phyloP scores from a whole-genome alignment of 2,113 vertebrate genomes.

The Gobiocypris rarus region DNA sequence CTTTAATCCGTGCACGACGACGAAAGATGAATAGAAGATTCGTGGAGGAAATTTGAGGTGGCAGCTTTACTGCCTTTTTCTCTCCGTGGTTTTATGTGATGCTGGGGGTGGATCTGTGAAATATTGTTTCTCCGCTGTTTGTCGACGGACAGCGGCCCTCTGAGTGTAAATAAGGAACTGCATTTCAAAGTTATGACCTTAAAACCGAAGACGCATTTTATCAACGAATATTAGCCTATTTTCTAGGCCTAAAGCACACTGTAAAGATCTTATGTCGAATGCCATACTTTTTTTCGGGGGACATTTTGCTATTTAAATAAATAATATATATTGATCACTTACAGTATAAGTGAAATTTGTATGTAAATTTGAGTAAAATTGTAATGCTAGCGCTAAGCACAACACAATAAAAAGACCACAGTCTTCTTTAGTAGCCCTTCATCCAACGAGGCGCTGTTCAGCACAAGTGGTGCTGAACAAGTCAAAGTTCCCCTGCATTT shows the following conservation, averaged over 20 bases:
- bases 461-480: background rate
- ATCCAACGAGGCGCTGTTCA: background rate
- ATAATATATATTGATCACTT: no score
- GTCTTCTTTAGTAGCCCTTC: background rate
- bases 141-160: constrained; percentile 54
- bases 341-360: background rate
- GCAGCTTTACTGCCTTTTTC: background rate
- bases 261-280: background rate
- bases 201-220: background rate
- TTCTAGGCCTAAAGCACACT: background rate
- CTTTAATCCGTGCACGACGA: background rate
- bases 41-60: background rate
- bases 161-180: constrained; percentile 44
- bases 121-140: background rate
- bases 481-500: background rate
- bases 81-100: background rate
- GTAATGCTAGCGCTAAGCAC: background rate
- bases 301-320: no score
- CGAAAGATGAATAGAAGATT: background rate
- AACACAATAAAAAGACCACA: background rate
- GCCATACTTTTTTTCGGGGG: no score
- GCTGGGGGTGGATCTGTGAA: background rate
- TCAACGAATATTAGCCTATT: background rate
- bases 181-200: background rate
- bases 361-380: background rate